Conservation (phyloP, 2,113 vertebrate genomes). For the Centropus bengalensis region DNA sequence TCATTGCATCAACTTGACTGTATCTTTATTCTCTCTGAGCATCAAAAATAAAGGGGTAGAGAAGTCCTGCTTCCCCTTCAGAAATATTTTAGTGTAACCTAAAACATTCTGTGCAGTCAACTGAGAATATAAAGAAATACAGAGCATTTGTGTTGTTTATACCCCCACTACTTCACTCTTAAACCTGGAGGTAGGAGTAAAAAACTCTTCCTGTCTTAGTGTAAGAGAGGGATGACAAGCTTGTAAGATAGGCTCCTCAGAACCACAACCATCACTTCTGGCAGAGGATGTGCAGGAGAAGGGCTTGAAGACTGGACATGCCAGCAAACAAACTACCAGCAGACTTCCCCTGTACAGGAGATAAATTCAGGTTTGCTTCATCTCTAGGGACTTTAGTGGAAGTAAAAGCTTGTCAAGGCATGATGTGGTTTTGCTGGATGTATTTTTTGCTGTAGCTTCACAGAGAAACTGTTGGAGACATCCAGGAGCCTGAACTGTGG, state of each 20-base stretch:
- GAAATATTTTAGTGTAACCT: not conserved
- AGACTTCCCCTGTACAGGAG: not conserved
- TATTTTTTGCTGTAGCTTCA: not conserved
- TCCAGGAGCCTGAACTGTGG: not conserved
- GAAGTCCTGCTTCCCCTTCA: not conserved
- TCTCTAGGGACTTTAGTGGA: not conserved
- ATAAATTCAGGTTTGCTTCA: not conserved
- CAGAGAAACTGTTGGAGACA: not conserved
- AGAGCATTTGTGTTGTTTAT: not conserved
- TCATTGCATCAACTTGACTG: not conserved
- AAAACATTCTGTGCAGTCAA: not conserved
- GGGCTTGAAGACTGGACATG: not conserved
- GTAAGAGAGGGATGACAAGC: not conserved
- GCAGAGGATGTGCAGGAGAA: not conserved
- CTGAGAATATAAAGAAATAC: not conserved
- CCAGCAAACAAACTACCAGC: not conserved
- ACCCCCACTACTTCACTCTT: not conserved
- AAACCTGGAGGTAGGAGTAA: not conserved
- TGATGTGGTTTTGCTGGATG: not conserved
- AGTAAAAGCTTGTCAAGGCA: not conserved
- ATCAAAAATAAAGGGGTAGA: not conserved
- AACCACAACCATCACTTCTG: not conserved
- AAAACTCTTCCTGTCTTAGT: not conserved
- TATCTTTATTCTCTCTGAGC: not conserved
- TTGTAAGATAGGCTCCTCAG: not conserved